Evolutionary conservation across 2,113 vertebrate genomes (phyloP).

Genomic region (Henicopernis longicauda): DNA sequence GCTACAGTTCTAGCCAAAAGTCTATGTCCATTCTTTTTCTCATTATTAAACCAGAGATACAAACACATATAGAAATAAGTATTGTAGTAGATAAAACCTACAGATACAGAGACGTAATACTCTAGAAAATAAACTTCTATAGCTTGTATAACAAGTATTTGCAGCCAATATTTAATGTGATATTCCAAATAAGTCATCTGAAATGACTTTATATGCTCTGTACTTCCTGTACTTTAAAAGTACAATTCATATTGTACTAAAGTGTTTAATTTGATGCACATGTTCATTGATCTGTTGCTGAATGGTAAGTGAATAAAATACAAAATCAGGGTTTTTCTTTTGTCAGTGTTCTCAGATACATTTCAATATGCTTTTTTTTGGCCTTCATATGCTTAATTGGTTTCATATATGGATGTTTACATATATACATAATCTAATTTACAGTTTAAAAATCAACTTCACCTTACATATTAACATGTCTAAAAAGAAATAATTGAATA

Average conservation of each 20-base stretch:
- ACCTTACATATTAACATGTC: background rate
- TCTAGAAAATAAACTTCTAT: background rate
- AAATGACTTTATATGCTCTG: background rate
- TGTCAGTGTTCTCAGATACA: background rate
- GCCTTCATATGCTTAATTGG: background rate
- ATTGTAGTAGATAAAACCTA: background rate
- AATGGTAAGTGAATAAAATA: background rate
- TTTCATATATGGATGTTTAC: background rate
- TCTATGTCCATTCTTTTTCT: background rate
- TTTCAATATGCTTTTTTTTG: background rate
- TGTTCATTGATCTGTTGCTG: background rate
- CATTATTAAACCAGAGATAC: background rate
- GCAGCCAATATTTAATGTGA: background rate
- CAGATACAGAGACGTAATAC: background rate
- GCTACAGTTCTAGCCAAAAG: background rate
- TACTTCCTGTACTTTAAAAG: background rate
- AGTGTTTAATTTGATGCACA: background rate
- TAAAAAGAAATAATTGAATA: background rate
- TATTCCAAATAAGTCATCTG: background rate
- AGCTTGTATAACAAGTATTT: background rate
- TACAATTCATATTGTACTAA: background rate
- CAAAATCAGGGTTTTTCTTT: background rate
- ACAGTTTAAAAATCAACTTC: background rate
- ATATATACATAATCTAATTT: background rate
- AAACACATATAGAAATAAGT: background rate